Evolutionary conservation across 2,888 invertebrate species (phyloP).

Genomic region (Blastobasis lacticolella): DNA sequence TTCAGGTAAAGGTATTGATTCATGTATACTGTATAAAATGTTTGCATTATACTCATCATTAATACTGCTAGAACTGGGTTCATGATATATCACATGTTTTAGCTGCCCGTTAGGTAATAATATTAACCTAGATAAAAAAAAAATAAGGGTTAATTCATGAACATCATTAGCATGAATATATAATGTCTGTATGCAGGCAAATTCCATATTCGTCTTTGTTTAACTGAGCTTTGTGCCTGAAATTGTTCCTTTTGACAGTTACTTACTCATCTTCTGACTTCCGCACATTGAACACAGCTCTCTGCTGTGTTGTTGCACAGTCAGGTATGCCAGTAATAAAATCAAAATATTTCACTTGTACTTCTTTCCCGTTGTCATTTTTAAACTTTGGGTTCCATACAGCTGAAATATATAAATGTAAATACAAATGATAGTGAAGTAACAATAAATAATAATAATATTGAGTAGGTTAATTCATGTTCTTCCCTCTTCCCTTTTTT

Average conservation of each 20-base stretch:
- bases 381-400: constrained; percentile 78
- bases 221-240: not conserved
- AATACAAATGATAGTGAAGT: too few species aligned
- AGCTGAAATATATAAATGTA: constrained; percentile 34
- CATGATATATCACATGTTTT: constrained; percentile 80
- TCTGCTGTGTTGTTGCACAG: constrained; percentile 80
- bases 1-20: constrained; percentile 52
- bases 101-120: constrained; percentile 81
- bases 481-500: too few species aligned
- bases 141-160: not conserved
- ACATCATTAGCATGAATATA: not conserved
- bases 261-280: constrained; percentile 75
- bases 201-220: too few species aligned
- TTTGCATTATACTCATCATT: constrained; percentile 42
- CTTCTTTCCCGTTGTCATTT: constrained; percentile 74
- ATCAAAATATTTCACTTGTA: constrained; percentile 70
- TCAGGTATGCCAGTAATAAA: constrained; percentile 79
- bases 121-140: constrained; percentile 61
- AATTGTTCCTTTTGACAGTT: constrained; percentile 3
- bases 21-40: constrained; percentile 44
- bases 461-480: too few species aligned
- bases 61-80: constrained; percentile 56
- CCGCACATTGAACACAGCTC: constrained; percentile 78
- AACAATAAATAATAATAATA: too few species aligned
- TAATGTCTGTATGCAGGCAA: too few species aligned